Percentiles rank a stretch among this genome's conserved stretches.
Evolutionary conservation across 2,888 invertebrate species (phyloP).

Genomic region (Belgica antarctica): DNA sequence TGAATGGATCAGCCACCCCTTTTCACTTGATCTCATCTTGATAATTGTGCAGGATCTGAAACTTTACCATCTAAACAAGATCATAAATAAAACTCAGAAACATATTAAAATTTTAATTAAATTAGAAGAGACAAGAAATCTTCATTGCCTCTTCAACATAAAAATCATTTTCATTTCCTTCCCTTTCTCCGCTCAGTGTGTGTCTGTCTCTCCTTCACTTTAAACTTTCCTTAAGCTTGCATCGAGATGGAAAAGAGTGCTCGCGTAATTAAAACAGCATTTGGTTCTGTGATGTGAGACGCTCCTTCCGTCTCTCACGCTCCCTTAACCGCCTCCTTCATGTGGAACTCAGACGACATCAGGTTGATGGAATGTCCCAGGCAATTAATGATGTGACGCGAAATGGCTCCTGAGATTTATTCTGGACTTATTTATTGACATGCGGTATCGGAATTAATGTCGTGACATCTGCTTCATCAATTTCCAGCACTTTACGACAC

Average conservation of each 20-base stretch:
- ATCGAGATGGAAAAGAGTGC: neutral
- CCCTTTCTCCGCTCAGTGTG: neutral
- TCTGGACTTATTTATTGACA: neutral
- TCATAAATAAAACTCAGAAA: slow-evolving; percentile 43
- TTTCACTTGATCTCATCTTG: neutral
- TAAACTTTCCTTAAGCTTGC: neutral
- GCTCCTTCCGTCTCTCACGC: neutral
- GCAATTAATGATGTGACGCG: neutral
- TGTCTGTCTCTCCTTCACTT: neutral
- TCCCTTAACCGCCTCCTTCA: neutral
- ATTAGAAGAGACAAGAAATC: slow-evolving; percentile 37
- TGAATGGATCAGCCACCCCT: neutral
- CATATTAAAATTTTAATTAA: slow-evolving; percentile 44
- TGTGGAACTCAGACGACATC: neutral
- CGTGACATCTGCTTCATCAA: too few relatives aligned
- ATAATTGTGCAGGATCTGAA: slow-evolving; percentile 2
- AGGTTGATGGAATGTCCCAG: slow-evolving; percentile 13
- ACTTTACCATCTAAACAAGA: slow-evolving; percentile 29
- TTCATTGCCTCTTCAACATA: slow-evolving; percentile 22
- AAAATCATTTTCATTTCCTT: slow-evolving; percentile 33
- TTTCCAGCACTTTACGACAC: too few relatives aligned
- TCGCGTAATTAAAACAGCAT: slow-evolving; percentile 22
- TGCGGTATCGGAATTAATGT: neutral
- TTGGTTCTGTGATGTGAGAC: slow-evolving; percentile 7
- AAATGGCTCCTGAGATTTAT: slow-evolving; percentile 1